Evolutionary conservation across 2,888 invertebrate genomes (phyloP), one percentile per base, ranked within the genome.

Genomic region (Luffia ferchaultella): DNA sequence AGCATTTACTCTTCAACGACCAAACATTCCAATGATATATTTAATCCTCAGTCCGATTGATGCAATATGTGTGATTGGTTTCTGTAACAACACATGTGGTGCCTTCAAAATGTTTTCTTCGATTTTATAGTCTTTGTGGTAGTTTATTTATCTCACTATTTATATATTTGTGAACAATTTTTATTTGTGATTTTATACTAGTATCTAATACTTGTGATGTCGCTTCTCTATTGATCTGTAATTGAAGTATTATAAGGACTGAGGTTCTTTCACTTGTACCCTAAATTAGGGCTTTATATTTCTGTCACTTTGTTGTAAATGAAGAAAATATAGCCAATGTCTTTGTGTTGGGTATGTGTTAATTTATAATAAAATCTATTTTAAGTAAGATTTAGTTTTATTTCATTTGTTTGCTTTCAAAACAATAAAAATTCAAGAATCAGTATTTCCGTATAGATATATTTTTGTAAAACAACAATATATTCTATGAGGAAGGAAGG

Each of bases 281-380:
- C 82, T 83, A 83, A 83, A 83, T 83, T 83, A 82, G 83, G 82
- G 83, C 75, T 75, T 66, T 67, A 67, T 74, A 70, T 63, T 75
- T 5, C 12, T 3, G 3, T 30, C 5, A 30, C 12, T 7, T 7
- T 7, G 5, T 7, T 30, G 30, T 7, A 30, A 30, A 30, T 7
- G 30, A 30, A 30, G 30, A 30, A 30, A 68, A 63, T 66, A 65
- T 71, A 73, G 71, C 73, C 75, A 76, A 79, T 76, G 70, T 77
- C 68, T 73, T 42, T 80, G 77, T 82, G 78, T 80, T 82, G 83
- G 83, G 80, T 78, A 77, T 73, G 72, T 73, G 73, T 77, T 83
- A 76, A 80, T 78, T 83, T 82, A 82, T 82, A 80, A 18, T 79
- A 79, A 79, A 80, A 74, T 73, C 57, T 76, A 77, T 77, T 78